A percentile compares a stretch with the other conserved stretches of the same genome.
Conservation (phyloP, 2,113 vertebrate species). For the Corythoichthys haematopterus region DNA sequence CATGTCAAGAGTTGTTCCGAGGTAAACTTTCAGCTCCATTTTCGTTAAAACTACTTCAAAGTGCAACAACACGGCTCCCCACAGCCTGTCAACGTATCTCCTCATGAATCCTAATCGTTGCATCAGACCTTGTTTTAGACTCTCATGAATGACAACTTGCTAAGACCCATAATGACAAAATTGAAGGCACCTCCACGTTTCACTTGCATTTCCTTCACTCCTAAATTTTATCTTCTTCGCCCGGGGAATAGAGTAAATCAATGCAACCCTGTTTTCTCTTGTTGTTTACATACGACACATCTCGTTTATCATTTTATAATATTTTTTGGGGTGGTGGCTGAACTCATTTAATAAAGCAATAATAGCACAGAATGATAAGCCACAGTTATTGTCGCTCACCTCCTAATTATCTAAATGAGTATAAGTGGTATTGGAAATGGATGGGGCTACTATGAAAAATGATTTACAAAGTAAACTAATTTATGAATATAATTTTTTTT, state of each 20-base stretch:
- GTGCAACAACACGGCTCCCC: background rate
- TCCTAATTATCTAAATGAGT: background rate
- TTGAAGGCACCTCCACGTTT: conserved; percentile 27
- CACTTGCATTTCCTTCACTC: background rate
- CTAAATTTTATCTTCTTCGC: conserved; percentile 19
- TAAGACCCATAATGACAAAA: conserved; percentile 49
- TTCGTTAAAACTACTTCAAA: conserved; percentile 25
- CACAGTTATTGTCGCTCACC: conserved; percentile 4
- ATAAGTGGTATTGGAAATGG: too few relatives aligned
- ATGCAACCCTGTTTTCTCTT: conserved; percentile 18
- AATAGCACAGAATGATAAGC: conserved; percentile 17
- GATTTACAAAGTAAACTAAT: too few relatives aligned
- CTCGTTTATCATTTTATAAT: conserved; percentile 36
- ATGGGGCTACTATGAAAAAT: too few relatives aligned
- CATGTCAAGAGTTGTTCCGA: conserved; percentile 39
- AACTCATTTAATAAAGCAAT: conserved; percentile 31
- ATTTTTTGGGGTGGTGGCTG: background rate
- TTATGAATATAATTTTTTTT: too few relatives aligned
- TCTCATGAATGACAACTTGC: conserved; percentile 15
- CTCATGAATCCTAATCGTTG: conserved; percentile 56
- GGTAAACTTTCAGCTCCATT: conserved; percentile 58
- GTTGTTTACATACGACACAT: conserved; percentile 11
- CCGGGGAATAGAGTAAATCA: conserved; percentile 3
- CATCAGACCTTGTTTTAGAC: conserved; percentile 42
- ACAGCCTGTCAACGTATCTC: conserved; percentile 19